Evolutionary conservation across 2,888 invertebrate species (phyloP).

Genomic region (Mesoligia furuncula): DNA sequence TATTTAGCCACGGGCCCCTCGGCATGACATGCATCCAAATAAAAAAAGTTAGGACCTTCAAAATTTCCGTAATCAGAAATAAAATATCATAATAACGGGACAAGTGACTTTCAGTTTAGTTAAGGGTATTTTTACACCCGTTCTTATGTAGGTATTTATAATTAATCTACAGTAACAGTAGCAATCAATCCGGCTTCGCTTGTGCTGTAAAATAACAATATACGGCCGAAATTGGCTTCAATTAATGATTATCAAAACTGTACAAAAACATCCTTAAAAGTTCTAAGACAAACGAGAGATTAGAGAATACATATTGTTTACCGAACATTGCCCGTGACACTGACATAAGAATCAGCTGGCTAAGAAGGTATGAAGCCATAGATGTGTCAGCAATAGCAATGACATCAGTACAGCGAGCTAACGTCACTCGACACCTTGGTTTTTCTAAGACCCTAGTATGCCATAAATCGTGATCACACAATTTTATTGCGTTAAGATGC

Average conservation of each 20-base stretch:
- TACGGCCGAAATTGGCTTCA: neutral
- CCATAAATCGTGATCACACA: constrained; percentile 25
- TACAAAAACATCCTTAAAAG: neutral
- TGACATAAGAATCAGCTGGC: constrained; percentile 41
- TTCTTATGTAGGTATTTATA: neutral
- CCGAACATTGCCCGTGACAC: constrained; percentile 26
- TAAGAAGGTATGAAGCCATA: constrained; percentile 35
- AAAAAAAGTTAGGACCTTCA: too few species aligned
- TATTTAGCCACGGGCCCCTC: too few species aligned
- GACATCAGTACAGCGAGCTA: constrained; percentile 38
- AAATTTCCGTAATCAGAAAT: too few species aligned
- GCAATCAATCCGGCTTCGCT: neutral
- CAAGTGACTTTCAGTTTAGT: too few species aligned
- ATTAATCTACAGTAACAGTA: constrained; percentile 1
- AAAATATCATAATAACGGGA: too few species aligned
- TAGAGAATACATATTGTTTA: neutral
- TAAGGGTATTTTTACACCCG: too few species aligned
- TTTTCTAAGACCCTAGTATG: neutral
- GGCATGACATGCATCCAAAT: too few species aligned
- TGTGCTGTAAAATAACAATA: neutral
- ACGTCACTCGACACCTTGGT: constrained; percentile 45
- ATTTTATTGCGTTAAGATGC: constrained; percentile 19
- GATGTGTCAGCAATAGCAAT: constrained; percentile 35
- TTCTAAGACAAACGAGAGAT: neutral
- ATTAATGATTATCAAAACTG: neutral